Conservation (phyloP, 2,113 vertebrate species). For the Alouatta palliata region DNA sequence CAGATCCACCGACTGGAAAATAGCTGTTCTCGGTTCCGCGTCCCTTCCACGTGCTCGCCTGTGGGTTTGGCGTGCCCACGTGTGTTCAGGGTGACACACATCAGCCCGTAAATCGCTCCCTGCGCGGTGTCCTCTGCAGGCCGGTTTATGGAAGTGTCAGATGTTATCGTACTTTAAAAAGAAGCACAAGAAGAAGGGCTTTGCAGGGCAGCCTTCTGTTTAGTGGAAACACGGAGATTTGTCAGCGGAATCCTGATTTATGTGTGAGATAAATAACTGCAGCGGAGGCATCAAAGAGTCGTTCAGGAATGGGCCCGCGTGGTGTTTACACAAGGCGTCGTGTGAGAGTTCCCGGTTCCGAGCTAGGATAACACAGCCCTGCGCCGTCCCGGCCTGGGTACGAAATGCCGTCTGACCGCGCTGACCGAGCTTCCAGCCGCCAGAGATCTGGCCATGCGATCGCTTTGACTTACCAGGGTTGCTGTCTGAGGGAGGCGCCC, state of each 20-base stretch:
- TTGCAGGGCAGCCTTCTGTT: conserved; percentile 47
- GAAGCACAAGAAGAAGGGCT: neutral
- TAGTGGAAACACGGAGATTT: conserved; percentile 53
- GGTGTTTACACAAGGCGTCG: conserved; percentile 47
- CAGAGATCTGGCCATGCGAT: conserved; percentile 46
- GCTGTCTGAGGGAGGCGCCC: conserved; percentile 39
- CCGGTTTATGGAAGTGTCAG: neutral
- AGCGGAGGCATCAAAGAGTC: conserved; percentile 48
- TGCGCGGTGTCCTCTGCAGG: neutral
- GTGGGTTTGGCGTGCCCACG: neutral
- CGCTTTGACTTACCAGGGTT: conserved; percentile 59
- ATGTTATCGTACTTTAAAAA: conserved; percentile 5
- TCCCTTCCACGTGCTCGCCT: conserved; percentile 61
- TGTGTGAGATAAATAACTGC: conserved; percentile 36
- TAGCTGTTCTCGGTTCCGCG: conserved; percentile 76
- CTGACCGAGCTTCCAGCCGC: conserved; percentile 69
- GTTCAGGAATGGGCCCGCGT: conserved; percentile 39
- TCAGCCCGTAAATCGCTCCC: neutral
- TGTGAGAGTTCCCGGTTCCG: conserved; percentile 25
- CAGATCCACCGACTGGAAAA: conserved; percentile 82
- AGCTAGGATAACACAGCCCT: neutral
- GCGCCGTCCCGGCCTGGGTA: conserved; percentile 50
- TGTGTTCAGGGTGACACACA: neutral
- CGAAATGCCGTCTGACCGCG: conserved; percentile 58
- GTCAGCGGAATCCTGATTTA: conserved; percentile 56